Evolutionary conservation across 2,888 invertebrate genomes (phyloP).

Genomic region (Ecdyonurus torrentis): DNA sequence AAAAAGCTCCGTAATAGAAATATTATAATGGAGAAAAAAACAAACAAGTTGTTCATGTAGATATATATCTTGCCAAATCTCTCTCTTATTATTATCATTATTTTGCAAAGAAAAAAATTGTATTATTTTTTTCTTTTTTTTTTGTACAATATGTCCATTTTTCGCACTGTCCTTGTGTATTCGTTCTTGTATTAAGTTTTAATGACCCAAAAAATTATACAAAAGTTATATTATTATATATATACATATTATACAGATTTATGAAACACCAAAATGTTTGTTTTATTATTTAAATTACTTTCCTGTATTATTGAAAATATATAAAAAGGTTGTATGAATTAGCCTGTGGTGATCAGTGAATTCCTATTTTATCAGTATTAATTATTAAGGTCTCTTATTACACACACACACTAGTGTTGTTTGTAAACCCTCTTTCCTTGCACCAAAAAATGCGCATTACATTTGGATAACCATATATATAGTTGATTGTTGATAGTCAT

Average conservation of each 20-base stretch:
- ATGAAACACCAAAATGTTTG: neutral
- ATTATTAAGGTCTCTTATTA: too few relatives aligned
- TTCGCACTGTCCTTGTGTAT: conserved; percentile 12
- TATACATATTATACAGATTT: conserved; percentile 9
- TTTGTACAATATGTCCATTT: neutral
- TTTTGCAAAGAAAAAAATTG: neutral
- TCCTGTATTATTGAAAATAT: neutral
- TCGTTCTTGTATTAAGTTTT: conserved; percentile 16
- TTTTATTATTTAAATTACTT: neutral
- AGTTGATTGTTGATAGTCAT: too few relatives aligned
- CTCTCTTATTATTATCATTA: neutral
- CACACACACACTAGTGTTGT: too few relatives aligned
- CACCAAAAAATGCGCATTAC: too few relatives aligned
- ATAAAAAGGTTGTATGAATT: too few relatives aligned
- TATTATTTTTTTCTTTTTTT: neutral
- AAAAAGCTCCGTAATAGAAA: neutral
- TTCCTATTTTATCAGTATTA: too few relatives aligned
- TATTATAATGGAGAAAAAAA: neutral
- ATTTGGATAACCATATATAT: too few relatives aligned
- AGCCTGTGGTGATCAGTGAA: too few relatives aligned
- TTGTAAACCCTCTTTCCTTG: too few relatives aligned
- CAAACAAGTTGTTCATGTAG: neutral
- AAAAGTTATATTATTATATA: conserved; percentile 16
- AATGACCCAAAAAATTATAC: conserved; percentile 15
- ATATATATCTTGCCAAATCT: neutral